phyloP scores from a whole-genome alignment of 2,797 vertebrate species.

The Oreochromis grahami region DNA sequence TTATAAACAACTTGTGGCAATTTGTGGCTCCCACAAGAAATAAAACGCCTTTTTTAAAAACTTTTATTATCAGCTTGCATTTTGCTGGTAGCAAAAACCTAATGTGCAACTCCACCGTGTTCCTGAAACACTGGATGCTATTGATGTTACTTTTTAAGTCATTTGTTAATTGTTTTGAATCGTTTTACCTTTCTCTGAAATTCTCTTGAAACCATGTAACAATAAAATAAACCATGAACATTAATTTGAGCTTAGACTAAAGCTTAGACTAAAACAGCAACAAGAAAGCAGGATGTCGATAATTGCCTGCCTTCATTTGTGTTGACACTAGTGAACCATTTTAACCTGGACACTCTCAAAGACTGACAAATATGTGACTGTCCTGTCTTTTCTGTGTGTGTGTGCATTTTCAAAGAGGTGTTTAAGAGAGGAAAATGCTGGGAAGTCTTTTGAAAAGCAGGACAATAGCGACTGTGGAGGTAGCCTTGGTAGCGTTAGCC shows the following conservation, averaged over 20 bases:
- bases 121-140: neutral
- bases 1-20: neutral
- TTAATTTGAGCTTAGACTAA: neutral
- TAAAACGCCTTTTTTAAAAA: neutral
- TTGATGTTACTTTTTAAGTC: neutral
- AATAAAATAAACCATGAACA: neutral
- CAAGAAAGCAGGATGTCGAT: neutral
- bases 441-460: conserved; percentile 27
- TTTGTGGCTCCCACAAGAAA: neutral
- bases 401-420: conserved; percentile 1
- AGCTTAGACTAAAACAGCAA: neutral
- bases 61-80: neutral
- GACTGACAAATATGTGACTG: neutral
- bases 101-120: neutral
- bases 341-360: neutral
- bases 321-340: neutral
- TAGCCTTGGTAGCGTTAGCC: conserved; percentile 60
- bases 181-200: neutral
- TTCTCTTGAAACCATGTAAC: neutral
- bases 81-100: neutral
- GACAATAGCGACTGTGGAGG: conserved; percentile 25
- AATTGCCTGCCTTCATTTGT: neutral
- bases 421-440: conserved; percentile 14
- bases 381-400: neutral
- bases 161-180: neutral